Conservation (phyloP, 2,113 vertebrate species). For the Chionomys nivalis region DNA sequence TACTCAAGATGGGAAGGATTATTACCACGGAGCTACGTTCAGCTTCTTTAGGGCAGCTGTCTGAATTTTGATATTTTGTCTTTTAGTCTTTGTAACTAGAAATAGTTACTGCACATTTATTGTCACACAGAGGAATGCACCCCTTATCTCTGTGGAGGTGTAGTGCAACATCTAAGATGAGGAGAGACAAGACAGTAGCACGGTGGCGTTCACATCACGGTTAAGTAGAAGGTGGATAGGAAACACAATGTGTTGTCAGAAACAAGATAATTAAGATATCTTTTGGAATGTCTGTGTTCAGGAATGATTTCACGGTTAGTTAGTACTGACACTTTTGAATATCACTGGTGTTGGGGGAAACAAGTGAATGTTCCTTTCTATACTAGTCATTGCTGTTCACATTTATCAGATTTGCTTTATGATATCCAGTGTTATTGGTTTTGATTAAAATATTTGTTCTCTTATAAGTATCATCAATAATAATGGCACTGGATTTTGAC, state of each 20-base stretch:
- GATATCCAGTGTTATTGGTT: background rate
- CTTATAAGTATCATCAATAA: background rate
- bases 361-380: background rate
- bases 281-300: background rate
- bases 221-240: background rate
- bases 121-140: background rate
- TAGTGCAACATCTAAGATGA: background rate
- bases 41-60: slow-evolving; percentile 41
- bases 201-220: background rate
- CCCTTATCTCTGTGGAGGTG: slow-evolving; percentile 11
- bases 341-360: background rate
- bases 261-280: background rate
- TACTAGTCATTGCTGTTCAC: background rate
- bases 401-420: background rate
- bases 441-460: slow-evolving; percentile 37
- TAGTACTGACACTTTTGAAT: background rate
- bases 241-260: background rate
- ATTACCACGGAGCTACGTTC: slow-evolving; percentile 53
- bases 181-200: background rate
- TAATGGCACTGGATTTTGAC: too few relatives aligned
- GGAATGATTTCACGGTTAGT: background rate
- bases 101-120: slow-evolving; percentile 56
- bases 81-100: slow-evolving; percentile 56
- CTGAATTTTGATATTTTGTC: slow-evolving; percentile 59
- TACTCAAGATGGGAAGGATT: slow-evolving; percentile 40